These are phyloP conservation scores for Campylorhamphus procurvoides DNA, from an alignment of 2,113 vertebrate species.

Conservation along the genomic window DNA sequence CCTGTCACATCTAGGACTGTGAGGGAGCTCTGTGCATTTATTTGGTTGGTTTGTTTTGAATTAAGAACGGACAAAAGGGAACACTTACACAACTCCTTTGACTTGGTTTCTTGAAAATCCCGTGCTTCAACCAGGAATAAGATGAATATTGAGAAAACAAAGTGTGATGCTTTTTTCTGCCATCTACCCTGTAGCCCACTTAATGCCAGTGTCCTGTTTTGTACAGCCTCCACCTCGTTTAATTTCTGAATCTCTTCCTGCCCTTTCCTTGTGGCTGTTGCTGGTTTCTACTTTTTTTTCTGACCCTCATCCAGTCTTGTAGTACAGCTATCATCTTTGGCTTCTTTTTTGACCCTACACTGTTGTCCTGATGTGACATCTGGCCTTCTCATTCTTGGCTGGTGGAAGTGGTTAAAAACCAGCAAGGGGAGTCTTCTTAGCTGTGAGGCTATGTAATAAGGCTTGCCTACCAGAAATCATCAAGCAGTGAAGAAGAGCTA, in stretches of 20 bases:
- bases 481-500: conserved; percentile 54
- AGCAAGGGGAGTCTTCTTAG: conserved; percentile 41
- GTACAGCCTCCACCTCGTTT: background rate
- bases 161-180: background rate
- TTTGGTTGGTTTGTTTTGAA: background rate
- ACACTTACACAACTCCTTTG: background rate
- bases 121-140: background rate
- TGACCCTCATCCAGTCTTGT: background rate
- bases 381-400: conserved; percentile 24
- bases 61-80: background rate
- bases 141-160: background rate
- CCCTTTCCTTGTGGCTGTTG: background rate
- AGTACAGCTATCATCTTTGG: background rate
- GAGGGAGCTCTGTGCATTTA: background rate
- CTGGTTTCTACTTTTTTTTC: background rate
- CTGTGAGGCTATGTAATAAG: conserved; percentile 32
- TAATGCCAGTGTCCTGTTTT: background rate
- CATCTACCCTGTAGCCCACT: background rate
- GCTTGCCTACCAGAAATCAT: conserved; percentile 55
- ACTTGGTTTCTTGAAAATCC: background rate
- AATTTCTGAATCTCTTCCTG: background rate
- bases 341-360: conserved; percentile 26
- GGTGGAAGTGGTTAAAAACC: conserved; percentile 62
- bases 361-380: conserved; percentile 65
- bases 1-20: background rate